Evolutionary conservation across 2,888 invertebrate species (phyloP).

Genomic region (Criorhina ranunculi): DNA sequence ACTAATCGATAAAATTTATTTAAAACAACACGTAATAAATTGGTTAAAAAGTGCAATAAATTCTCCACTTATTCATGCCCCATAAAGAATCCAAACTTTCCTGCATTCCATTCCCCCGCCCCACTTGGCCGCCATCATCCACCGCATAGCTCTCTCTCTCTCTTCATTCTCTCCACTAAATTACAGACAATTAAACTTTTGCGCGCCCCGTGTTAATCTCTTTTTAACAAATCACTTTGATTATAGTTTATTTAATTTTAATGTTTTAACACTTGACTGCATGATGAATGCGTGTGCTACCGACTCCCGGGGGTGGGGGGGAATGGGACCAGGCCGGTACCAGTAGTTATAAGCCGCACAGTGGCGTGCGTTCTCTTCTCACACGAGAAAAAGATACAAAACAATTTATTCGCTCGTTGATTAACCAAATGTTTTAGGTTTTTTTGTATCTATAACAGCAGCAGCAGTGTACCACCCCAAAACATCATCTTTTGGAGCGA

Average conservation of each 20-base stretch:
- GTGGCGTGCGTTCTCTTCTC: constrained; percentile 9
- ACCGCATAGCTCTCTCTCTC: neutral
- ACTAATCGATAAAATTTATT: constrained; percentile 63
- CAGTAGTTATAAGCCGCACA: neutral
- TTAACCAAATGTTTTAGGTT: constrained; percentile 68
- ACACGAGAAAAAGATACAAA: constrained; percentile 19
- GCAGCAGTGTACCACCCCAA: neutral
- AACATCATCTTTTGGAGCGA: constrained; percentile 34
- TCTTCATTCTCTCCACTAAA: constrained; percentile 47
- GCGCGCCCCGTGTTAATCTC: constrained; percentile 73
- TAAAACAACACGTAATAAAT: constrained; percentile 59
- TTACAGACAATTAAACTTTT: constrained; percentile 77
- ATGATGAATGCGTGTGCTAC: constrained; percentile 64
- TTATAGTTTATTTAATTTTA: constrained; percentile 76
- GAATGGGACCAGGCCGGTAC: neutral
- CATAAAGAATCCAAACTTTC: constrained; percentile 70
- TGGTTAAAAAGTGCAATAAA: constrained; percentile 65
- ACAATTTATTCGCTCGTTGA: constrained; percentile 71
- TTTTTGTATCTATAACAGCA: constrained; percentile 33
- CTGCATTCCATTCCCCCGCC: constrained; percentile 20
- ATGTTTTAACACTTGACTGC: constrained; percentile 74
- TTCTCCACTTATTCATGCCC: constrained; percentile 67
- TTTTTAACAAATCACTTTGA: constrained; percentile 76
- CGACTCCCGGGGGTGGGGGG: neutral
- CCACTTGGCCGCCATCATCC: too few species aligned